Base-by-base conservation (phyloP, 2,888 invertebrate genomes). In the Cantharis nigra region DNA sequence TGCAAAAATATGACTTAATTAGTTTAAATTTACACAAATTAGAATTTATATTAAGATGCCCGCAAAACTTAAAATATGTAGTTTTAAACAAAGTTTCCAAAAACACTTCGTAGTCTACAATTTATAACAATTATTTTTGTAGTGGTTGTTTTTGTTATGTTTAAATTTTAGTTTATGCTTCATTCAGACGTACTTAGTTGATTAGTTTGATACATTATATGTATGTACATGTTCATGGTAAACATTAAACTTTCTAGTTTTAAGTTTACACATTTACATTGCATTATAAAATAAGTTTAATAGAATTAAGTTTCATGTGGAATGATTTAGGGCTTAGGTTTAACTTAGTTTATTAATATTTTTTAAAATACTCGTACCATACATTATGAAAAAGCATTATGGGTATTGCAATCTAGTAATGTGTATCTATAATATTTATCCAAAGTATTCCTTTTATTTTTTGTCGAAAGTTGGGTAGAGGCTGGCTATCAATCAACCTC, bases 1-100 rank as follows among this genome's bases (percentile, higher is more conserved):
- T 94, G 92, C 18, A 83, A 91, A 87, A n/a, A 67, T 3, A 18
- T 5, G 3, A n/a, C 2, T 64, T 10, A 23, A 9, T 67, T 67
- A 67, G 16, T 16, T 20, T 13, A 63, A 63, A n/a, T 71, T 71
- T 10, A 20, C 33, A n/a, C 3, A 70, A 70, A 49, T 49, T 13
- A 30, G 3, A 0, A 10, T 3, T 13, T 30, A 30, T 11, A 13
- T 11, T 30, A 13, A 14, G 13, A 7, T 33, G 9, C 20, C 2
- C 20, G 28, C n/a, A 69, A 10, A 26, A 69, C 3, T 11, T 23
- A 10, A 3, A 10, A 10, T 69, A 10, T 28, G 26, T 69, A 13
- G 23, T n/a, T 4, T 26, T 11, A 70, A 16, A 18, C 16, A 3
- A 14, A 33, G 30, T 49, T n/a, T 49, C 10, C 7, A 49, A 49